phyloP scores from a whole-genome alignment of 1,140 invertebrate genomes.

The Drosophila sulfurigaster region DNA sequence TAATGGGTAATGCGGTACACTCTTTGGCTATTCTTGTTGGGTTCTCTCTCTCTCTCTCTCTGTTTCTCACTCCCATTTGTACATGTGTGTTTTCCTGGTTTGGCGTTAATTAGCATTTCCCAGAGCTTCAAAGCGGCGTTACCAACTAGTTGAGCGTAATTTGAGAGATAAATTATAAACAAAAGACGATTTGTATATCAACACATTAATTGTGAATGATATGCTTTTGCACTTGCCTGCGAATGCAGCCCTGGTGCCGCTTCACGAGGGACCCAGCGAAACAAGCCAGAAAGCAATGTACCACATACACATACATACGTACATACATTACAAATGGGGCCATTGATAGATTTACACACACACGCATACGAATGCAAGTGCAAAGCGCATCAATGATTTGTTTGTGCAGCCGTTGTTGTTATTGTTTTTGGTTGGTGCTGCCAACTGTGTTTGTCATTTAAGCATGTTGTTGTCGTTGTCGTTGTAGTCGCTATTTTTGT shows the following conservation, averaged over 20 bases:
- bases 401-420: conserved; percentile 40
- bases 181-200: conserved; percentile 71
- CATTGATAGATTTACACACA: conserved; percentile 72
- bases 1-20: conserved; percentile 16
- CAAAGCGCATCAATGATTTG: conserved; percentile 59
- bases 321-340: conserved; percentile 62
- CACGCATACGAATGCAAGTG: conserved; percentile 18
- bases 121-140: conserved; percentile 32
- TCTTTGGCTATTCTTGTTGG: conserved; percentile 6
- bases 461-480: conserved; percentile 12
- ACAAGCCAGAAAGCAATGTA: neutral
- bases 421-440: conserved; percentile 12
- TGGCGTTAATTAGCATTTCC: conserved; percentile 27
- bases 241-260: conserved; percentile 20
- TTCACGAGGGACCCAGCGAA: neutral
- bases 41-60: neutral
- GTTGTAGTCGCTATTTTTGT: conserved; percentile 11
- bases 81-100: conserved; percentile 12
- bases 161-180: conserved; percentile 49
- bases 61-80: neutral
- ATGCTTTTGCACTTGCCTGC: conserved; percentile 44
- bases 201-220: conserved; percentile 73
- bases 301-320: conserved; percentile 5
- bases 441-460: conserved; percentile 33
- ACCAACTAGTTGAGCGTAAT: conserved; percentile 29